Evolutionary conservation across 1,140 invertebrate genomes (phyloP), one percentile per base, ranked within the genome.

Genomic region (Neodiprion virginianus): DNA sequence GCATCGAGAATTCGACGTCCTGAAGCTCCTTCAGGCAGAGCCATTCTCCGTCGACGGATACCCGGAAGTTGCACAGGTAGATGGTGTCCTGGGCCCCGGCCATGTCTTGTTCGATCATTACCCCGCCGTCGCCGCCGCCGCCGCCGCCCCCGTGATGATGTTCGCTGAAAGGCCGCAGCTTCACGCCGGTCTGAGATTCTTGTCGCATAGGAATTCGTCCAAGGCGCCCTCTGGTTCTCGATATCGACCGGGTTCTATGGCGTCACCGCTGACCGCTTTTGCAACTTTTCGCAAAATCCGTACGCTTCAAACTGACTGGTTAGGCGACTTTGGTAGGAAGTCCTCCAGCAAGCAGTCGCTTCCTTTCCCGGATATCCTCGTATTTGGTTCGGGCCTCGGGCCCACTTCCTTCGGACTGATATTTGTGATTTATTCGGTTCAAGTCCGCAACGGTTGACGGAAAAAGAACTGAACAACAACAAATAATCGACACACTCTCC

Each of bases 21-120:
- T 97, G 95, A 66, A 99, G 89, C 87, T 98, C 97, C 84, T 97
- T 96, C 40, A 99, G 88, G 86, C 97, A 99, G n/a, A 99, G 90
- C 97, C 97, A 99, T 86, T 99, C 97, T 48, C 97, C 97, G 83
- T 99, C 97, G 10, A 99, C 97, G 28, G 96, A 98, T 0, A 99
- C 97, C 48, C 97, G 94, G 87, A 98, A 99, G 87, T 98, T 98
- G 89, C 97, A 98, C 84, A 99, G 87, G 88, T 99, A 99, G 85
- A 99, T 98, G 14, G 97, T 99, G 87, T 98, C 97, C 88, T 97
- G 96, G 49, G 96, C 96, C 78, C 94, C 94, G 76, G 94, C 93
- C 90, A 95, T 93, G 79, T 95, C 94, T 81, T 91, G 90, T 65
- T 91, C 89, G 80, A 90, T 85, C 86, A 88, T 88, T 77, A 85